These are phyloP conservation scores for Molothrus aeneus DNA, from an alignment of 2,797 vertebrate genomes.

Conservation along the genomic window DNA sequence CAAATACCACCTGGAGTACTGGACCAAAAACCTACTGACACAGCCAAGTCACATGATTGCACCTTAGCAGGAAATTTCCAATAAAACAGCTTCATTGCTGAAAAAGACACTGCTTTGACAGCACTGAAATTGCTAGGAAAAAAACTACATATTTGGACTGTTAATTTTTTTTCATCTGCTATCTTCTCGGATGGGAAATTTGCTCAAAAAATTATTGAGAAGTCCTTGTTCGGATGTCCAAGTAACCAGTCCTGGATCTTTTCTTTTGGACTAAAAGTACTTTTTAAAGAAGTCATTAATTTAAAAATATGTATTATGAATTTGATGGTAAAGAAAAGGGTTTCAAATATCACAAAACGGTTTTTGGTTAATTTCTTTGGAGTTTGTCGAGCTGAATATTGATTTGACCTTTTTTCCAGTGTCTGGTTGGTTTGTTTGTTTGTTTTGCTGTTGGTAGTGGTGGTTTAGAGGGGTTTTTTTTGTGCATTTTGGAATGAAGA, in stretches of 20 bases:
- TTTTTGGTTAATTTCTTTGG: not conserved
- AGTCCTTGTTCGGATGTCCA: not conserved
- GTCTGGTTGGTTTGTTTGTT: not conserved
- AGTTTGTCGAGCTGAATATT: not conserved
- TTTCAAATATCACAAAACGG: not conserved
- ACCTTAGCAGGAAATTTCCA: not conserved
- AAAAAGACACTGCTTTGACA: not conserved
- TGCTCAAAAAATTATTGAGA: not conserved
- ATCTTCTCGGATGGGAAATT: not conserved
- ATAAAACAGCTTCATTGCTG: not conserved
- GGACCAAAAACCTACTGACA: not conserved
- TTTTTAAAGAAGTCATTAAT: not conserved
- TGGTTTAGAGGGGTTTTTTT: fast-evolving
- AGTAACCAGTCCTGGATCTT: not conserved
- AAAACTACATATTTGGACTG: not conserved
- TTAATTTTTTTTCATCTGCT: not conserved
- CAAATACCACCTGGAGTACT: constrained; percentile 7
- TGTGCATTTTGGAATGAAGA: not conserved
- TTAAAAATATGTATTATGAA: not conserved
- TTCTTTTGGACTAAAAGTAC: not conserved
- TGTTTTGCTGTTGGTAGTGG: not conserved
- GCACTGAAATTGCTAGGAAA: not conserved
- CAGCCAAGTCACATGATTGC: not conserved
- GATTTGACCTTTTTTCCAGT: not conserved
- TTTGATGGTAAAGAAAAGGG: not conserved